Evolutionary conservation across 2,888 invertebrate genomes (phyloP), one percentile per base, ranked within the genome.

Genomic region (Mimas tiliae): DNA sequence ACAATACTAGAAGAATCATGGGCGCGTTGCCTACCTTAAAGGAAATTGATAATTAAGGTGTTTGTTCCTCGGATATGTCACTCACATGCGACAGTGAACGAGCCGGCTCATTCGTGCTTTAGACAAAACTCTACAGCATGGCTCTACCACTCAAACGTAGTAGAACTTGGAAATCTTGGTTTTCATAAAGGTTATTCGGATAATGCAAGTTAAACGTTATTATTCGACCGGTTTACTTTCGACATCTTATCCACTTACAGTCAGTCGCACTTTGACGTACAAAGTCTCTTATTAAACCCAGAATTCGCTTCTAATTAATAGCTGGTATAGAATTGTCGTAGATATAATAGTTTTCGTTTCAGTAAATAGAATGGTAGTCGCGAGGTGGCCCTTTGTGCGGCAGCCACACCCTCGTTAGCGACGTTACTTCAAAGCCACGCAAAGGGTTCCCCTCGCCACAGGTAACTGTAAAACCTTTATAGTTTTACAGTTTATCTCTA

Each of bases 391-490:
- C 82, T 84, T 85, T 85, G 81, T 81, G 73, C 70, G 72, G 69
- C 73, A 34, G 47, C 19, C 64, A 72, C 69, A 76, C 78, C 76
- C 84, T 85, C 82, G 84, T 87, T 87, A 86, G 78, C 72, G 74
- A 73, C 73, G 73, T 72, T 77, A 80, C 82, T 84, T 83, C 82
- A 84, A 84, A 86, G 82, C 73, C 55, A 67, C 67, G 70, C 64
- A 70, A 75, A 74, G 73, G 71, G 69, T 66, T 70, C 58, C 65
- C 51, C 34, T 21, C 69, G 69, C 64, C 68, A 58, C 65, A 67
- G 68, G 70, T 72, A 73, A 50, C 21, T 38, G 16, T 71, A 68
- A 74, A 70, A 62, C 76, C 74, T 75, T 79, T 78, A 78, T 79
- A 78, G 75, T 80, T 75, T 79, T 78, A 78, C 79, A 78, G 75